Evolutionary conservation across 2,113 vertebrate genomes (phyloP), one percentile per base, ranked within the genome.

Genomic region (Prionailurus viverrinus): DNA sequence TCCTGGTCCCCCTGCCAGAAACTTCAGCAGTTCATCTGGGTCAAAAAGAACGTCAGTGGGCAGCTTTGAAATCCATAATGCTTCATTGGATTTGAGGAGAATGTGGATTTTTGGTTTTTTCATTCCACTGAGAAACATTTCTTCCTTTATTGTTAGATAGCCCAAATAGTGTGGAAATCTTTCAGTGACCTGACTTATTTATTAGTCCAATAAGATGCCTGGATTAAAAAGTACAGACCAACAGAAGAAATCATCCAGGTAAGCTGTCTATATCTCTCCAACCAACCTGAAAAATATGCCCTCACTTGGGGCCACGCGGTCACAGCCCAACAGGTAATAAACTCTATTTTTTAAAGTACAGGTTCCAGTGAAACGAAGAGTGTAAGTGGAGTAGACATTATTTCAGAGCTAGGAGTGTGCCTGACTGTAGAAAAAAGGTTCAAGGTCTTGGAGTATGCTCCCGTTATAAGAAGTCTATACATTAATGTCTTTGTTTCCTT

Each of bases 241-340:
- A 66, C 4, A 96, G 58, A 41, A 94, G 81, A 81, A 86, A 80
- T 91, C 53, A 97, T 61, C 21, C 66, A 83, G 39, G 89, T 82
- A 91, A 81, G 41, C 45, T 86, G 12, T 71, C 15, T 66, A 19
- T 3, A 63, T 78, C 89, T 96, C 16, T 91, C 86, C 31, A 85
- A 85, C n/a, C 91, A 94, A 51, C 14, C 29, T 45, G 29, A 74
- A 92, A 89, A 85, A 65, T 25, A 61, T 61, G 48, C 12, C 92
- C 71, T 94, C n/a, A 29, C 31, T 82, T 74, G 81, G 81, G 61
- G 31, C 19, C 3, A 2, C 4, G 14, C n/a, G 23, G 27, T 86
- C 71, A 85, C 9, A 86, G 33, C 15, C 27, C 19, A 25, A 27
- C 39, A 36, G n/a, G n/a, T 79, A 97, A 93, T 51, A 92, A 90